Conservation (phyloP, 2,888 invertebrate species). For the Mycogona germanica region DNA sequence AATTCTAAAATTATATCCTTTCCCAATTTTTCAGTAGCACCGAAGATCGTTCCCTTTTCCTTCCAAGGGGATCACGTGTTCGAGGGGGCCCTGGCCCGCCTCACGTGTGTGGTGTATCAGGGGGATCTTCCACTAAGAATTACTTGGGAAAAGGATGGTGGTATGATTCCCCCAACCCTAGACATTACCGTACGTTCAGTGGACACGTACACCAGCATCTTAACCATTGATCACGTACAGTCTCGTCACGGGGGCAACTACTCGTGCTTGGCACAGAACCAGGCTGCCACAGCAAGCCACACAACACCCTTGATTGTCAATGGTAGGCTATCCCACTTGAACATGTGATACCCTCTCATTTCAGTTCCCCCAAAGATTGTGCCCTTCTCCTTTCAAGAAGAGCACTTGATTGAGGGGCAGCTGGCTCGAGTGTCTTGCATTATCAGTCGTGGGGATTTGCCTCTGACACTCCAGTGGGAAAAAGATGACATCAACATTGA, state of each 20-base stretch:
- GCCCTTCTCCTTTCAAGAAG: slow-evolving; percentile 17
- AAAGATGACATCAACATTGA: slow-evolving; percentile 30
- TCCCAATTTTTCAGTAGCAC: slow-evolving; percentile 14
- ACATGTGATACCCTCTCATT: slow-evolving; percentile 4
- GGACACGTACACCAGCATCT: slow-evolving; percentile 14
- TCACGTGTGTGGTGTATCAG: slow-evolving; percentile 64
- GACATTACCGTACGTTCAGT: slow-evolving; percentile 1
- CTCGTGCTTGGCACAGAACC: slow-evolving; percentile 8
- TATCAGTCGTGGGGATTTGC: slow-evolving; percentile 28
- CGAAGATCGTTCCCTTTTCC: slow-evolving; percentile 60
- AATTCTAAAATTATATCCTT: slow-evolving; percentile 2
- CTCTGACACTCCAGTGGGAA: slow-evolving; percentile 32
- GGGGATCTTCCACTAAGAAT: slow-evolving; percentile 68
- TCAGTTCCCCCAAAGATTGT: slow-evolving; percentile 18
- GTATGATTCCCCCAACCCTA: not conserved
- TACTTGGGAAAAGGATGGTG: slow-evolving; percentile 67
- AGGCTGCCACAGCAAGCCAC: not conserved
- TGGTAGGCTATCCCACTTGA: slow-evolving; percentile 5
- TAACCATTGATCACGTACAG: slow-evolving; percentile 11
- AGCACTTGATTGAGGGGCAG: slow-evolving; percentile 13
- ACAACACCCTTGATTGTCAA: slow-evolving; percentile 4
- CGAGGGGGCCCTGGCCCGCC: slow-evolving; percentile 67
- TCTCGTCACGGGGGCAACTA: slow-evolving; percentile 11
- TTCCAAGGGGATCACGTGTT: slow-evolving; percentile 55
- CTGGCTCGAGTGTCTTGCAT: slow-evolving; percentile 18